phyloP scores from a whole-genome alignment of 2,888 invertebrate genomes.

The Dryococelus australis region DNA sequence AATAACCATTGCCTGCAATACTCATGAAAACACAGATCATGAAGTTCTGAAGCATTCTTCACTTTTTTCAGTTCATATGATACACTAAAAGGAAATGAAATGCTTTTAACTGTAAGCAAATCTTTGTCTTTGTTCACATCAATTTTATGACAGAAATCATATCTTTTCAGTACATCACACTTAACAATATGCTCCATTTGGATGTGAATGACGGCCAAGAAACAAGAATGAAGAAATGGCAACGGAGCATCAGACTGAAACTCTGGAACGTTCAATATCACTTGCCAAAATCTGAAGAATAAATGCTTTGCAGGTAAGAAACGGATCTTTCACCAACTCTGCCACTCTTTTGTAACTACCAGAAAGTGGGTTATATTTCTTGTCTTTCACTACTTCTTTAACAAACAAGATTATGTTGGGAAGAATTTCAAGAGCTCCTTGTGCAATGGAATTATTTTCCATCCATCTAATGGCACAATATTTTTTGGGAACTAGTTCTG shows the following conservation, averaged over 20 bases:
- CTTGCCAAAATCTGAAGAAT: not conserved
- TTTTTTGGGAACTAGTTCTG: not conserved
- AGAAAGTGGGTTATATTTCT: not conserved
- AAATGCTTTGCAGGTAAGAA: not conserved
- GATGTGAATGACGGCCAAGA: not conserved
- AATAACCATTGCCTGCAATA: not conserved
- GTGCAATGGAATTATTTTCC: not conserved
- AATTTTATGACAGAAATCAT: not conserved
- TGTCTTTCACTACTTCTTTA: not conserved
- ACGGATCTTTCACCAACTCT: not conserved
- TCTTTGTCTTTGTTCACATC: not conserved
- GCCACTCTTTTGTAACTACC: not conserved
- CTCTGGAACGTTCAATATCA: not conserved
- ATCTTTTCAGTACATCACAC: not conserved
- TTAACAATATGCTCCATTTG: not conserved
- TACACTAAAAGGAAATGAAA: not conserved
- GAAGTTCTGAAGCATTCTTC: not conserved
- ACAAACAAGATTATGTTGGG: not conserved
- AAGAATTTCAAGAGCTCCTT: not conserved
- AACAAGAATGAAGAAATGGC: not conserved
- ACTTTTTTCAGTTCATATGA: no score
- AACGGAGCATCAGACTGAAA: not conserved
- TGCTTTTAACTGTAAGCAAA: not conserved
- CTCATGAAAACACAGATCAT: not conserved
- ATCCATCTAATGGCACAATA: not conserved